Percentiles rank a stretch among this genome's conserved stretches.
Evolutionary conservation across 2,888 invertebrate genomes (phyloP).

Genomic region (Balanococcus diminutus): DNA sequence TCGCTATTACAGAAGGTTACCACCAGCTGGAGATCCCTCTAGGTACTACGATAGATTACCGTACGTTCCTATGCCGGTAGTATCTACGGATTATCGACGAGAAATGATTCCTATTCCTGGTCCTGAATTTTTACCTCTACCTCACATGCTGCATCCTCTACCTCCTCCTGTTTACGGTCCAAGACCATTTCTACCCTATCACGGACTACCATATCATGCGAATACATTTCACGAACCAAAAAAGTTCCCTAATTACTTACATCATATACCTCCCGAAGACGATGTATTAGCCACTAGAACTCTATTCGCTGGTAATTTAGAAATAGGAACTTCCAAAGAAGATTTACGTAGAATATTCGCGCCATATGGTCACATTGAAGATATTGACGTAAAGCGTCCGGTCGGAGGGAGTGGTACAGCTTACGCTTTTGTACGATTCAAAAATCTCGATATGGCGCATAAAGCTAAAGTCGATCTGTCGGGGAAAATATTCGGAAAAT

Average conservation of each 20-base stretch:
- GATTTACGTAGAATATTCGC: slow-evolving; percentile 93
- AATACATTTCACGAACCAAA: slow-evolving; percentile 71
- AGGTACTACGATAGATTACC: slow-evolving; percentile 76
- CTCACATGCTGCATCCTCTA: slow-evolving; percentile 66
- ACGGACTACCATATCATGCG: slow-evolving; percentile 64
- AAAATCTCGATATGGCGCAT: slow-evolving; percentile 94
- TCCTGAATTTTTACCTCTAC: slow-evolving; percentile 67
- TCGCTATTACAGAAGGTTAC: slow-evolving; percentile 70
- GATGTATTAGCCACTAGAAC: slow-evolving; percentile 95
- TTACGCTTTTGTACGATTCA: slow-evolving; percentile 95
- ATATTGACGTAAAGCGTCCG: slow-evolving; percentile 96
- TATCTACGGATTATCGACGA: slow-evolving; percentile 59
- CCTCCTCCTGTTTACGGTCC: slow-evolving; percentile 73
- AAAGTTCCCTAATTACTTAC: slow-evolving; percentile 94
- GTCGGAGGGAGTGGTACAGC: slow-evolving; percentile 98
- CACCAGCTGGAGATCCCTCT: slow-evolving; percentile 65
- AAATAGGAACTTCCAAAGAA: slow-evolving; percentile 94
- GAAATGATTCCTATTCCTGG: slow-evolving; percentile 70
- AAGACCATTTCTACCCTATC: slow-evolving; percentile 73
- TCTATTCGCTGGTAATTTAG: slow-evolving; percentile 96
- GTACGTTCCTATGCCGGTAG: slow-evolving; percentile 70
- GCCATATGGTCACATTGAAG: slow-evolving; percentile 94
- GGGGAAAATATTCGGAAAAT: slow-evolving; percentile 96
- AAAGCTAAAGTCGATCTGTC: slow-evolving; percentile 94
- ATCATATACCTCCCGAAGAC: slow-evolving; percentile 94